These are phyloP conservation scores for Caenorhabditis becei DNA, from an alignment of 2,888 invertebrate genomes.

Conservation along the genomic window DNA sequence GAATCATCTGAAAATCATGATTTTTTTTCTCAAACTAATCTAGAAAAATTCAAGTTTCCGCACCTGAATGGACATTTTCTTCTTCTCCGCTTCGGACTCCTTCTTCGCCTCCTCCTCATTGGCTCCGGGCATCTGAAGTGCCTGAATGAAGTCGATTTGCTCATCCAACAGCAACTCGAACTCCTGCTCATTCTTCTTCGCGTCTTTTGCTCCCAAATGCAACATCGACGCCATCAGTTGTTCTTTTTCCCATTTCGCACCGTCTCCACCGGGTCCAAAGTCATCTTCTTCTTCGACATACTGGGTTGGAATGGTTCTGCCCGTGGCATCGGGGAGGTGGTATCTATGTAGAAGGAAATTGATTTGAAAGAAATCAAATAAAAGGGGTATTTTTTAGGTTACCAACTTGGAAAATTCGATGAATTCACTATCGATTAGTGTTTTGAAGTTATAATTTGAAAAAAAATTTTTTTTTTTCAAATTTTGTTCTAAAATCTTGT, in stretches of 20 bases:
- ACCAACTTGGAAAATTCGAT: no score
- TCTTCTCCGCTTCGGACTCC: slow-evolving; percentile 74
- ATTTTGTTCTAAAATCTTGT: no score
- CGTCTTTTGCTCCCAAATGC: slow-evolving; percentile 69
- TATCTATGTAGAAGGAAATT: no score
- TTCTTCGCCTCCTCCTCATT: slow-evolving; percentile 75
- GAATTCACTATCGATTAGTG: no score
- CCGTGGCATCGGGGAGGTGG: slow-evolving; percentile 77
- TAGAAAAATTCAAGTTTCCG: no score
- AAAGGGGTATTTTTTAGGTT: no score
- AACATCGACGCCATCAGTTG: slow-evolving; percentile 64
- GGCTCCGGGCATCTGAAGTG: slow-evolving; percentile 84
- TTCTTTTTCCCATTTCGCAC: slow-evolving; percentile 69
- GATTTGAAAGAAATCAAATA: no score
- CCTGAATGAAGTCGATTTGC: slow-evolving; percentile 96
- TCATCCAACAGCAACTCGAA: slow-evolving; percentile 94
- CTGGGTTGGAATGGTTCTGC: slow-evolving; percentile 63
- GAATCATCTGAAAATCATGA: no score
- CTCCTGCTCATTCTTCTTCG: slow-evolving; percentile 84
- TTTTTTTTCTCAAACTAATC: no score
- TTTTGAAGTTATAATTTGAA: no score
- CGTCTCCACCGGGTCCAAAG: slow-evolving; percentile 63
- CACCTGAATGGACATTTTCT: slow-evolving; percentile 87
- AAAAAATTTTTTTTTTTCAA: no score
- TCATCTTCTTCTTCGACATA: slow-evolving; percentile 77